Conservation (phyloP, 2,888 invertebrate species). For the Stegophylla sp. region DNA sequence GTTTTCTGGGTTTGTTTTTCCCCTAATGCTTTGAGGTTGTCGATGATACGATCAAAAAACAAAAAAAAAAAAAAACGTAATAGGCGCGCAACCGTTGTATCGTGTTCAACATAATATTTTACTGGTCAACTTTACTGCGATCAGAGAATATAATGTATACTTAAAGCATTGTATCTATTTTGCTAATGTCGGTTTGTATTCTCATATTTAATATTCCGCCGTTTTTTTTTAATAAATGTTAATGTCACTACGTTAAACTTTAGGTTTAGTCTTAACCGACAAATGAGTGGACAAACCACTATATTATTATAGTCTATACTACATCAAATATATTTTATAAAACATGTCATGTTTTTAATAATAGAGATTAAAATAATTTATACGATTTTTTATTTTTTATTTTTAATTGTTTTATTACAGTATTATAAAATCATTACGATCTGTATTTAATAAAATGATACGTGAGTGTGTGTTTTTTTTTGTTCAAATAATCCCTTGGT, state of each 20-base stretch:
- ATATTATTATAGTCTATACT: neutral
- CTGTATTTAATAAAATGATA: too few relatives aligned
- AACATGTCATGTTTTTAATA: too few relatives aligned
- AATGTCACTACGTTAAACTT: too few relatives aligned
- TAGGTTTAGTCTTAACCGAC: too few relatives aligned
- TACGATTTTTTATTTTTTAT: too few relatives aligned
- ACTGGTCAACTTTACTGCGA: constrained; percentile 5
- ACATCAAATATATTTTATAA: too few relatives aligned
- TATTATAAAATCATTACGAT: too few relatives aligned
- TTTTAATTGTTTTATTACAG: too few relatives aligned
- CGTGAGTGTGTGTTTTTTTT: too few relatives aligned
- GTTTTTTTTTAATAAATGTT: neutral
- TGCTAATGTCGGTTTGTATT: constrained; percentile 15
- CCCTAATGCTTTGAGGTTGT: neutral
- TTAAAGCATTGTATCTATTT: neutral
- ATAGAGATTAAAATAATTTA: too few relatives aligned
- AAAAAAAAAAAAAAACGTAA: neutral
- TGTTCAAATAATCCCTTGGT: too few relatives aligned
- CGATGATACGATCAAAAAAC: neutral
- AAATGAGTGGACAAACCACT: neutral
- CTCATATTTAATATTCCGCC: neutral
- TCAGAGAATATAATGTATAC: too few relatives aligned
- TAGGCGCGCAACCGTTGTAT: neutral
- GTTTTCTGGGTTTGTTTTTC: neutral
- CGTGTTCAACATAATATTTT: neutral